Conservation (phyloP, 2,888 invertebrate genomes). For the Sipunculus nudus region DNA sequence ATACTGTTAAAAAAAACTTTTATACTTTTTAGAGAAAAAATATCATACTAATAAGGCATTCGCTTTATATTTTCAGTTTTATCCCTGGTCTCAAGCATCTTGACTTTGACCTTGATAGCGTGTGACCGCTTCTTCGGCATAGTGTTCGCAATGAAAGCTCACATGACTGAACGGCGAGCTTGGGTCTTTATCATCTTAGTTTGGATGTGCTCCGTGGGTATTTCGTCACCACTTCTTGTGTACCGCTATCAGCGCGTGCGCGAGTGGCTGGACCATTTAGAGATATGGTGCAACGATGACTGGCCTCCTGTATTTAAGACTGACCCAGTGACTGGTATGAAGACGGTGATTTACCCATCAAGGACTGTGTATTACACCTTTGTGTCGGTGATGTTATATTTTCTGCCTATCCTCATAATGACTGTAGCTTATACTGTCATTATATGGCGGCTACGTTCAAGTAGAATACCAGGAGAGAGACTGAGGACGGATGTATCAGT, state of each 20-base stretch:
- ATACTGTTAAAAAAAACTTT: too few relatives aligned
- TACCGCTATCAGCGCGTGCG: constrained; percentile 71
- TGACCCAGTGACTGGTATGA: constrained; percentile 24
- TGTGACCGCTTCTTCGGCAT: constrained; percentile 85
- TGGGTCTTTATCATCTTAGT: constrained; percentile 74
- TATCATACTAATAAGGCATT: background rate
- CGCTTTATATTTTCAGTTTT: constrained; percentile 70
- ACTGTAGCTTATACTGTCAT: constrained; percentile 78
- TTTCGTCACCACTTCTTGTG: constrained; percentile 64
- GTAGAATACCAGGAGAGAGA: constrained; percentile 63
- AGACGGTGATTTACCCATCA: constrained; percentile 59
- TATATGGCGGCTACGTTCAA: constrained; percentile 73
- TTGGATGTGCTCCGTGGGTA: constrained; percentile 77
- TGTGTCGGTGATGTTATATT: constrained; percentile 78
- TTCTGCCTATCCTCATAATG: constrained; percentile 81
- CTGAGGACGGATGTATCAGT: constrained; percentile 55
- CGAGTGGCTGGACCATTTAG: constrained; percentile 79
- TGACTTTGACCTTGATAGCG: constrained; percentile 80
- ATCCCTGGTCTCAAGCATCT: constrained; percentile 78
- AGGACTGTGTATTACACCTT: constrained; percentile 82
- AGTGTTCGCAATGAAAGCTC: constrained; percentile 76
- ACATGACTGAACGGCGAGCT: constrained; percentile 74
- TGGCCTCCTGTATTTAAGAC: constrained; percentile 56
- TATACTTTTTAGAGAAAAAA: too few relatives aligned
- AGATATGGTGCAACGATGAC: constrained; percentile 78